phyloP scores from a whole-genome alignment of 2,113 vertebrate genomes.

The Pachypanchax playfairii region DNA sequence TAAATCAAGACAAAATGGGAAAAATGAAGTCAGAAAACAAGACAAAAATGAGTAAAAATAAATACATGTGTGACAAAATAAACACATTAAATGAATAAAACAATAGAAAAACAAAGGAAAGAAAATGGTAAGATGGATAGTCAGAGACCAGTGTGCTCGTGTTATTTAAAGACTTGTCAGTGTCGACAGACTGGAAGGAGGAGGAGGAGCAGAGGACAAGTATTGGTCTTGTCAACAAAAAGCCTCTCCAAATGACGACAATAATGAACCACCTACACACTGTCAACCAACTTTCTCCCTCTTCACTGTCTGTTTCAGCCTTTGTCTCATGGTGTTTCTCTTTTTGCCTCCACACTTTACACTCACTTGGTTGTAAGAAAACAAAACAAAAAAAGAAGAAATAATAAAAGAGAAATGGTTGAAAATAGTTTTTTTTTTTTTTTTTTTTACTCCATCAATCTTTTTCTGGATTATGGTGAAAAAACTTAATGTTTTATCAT shows the following conservation, averaged over 20 bases:
- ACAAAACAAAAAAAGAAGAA: too few species aligned
- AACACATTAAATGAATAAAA: not conserved
- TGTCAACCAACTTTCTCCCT: constrained; percentile 58
- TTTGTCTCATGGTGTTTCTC: constrained; percentile 25
- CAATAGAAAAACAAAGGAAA: not conserved
- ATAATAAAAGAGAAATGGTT: too few species aligned
- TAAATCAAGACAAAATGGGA: not conserved
- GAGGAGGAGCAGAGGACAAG: constrained; percentile 61
- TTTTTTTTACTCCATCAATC: too few species aligned
- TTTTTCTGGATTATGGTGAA: too few species aligned
- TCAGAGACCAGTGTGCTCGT: constrained; percentile 28
- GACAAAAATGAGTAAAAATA: not conserved
- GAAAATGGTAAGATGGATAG: constrained; percentile 9
- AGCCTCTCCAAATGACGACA: constrained; percentile 62
- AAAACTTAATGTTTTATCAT: constrained; percentile 4
- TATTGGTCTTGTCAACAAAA: constrained; percentile 71
- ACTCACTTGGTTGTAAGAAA: too few species aligned
- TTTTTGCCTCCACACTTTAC: constrained; percentile 24
- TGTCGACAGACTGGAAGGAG: constrained; percentile 55
- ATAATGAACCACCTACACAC: constrained; percentile 74
- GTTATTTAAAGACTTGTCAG: constrained; percentile 70
- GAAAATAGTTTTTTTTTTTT: constrained; percentile 20
- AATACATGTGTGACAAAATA: not conserved
- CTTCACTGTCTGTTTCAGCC: constrained; percentile 47
- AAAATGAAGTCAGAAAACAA: not conserved